phyloP scores from a whole-genome alignment of 2,797 vertebrate species.

The Myoxocephalus aenaeus region DNA sequence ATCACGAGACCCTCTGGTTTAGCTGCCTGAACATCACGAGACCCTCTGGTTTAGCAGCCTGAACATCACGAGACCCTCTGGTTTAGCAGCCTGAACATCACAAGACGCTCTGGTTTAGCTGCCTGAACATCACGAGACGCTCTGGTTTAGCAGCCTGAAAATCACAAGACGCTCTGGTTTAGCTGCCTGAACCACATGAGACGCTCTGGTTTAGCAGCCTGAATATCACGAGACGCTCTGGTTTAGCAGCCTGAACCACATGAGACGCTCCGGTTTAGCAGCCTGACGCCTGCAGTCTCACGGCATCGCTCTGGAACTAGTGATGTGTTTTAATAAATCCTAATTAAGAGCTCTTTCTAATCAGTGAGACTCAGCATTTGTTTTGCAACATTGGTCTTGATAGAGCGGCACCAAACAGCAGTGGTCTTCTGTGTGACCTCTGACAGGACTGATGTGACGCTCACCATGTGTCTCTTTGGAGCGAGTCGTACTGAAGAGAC shows the following conservation, averaged over 20 bases:
- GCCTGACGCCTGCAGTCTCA: background rate
- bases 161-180: background rate
- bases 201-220: no score
- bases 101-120: no score
- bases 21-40: no score
- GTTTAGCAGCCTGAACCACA: no score
- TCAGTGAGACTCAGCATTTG: slow-evolving; percentile 26
- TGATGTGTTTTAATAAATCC: slow-evolving; percentile 33
- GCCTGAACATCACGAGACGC: no score
- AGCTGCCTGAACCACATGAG: background rate
- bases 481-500: no score
- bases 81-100: no score
- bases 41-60: no score
- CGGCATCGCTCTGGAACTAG: slow-evolving; percentile 11
- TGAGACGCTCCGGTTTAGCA: background rate
- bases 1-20: no score
- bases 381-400: background rate
- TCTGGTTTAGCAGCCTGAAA: background rate
- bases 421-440: background rate
- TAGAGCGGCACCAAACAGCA: background rate
- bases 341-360: slow-evolving; percentile 22
- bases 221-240: no score
- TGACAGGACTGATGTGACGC: background rate
- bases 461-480: background rate
- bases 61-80: no score